Conservation (phyloP, 2,113 vertebrate species). For the Cheirogaleus medius region DNA sequence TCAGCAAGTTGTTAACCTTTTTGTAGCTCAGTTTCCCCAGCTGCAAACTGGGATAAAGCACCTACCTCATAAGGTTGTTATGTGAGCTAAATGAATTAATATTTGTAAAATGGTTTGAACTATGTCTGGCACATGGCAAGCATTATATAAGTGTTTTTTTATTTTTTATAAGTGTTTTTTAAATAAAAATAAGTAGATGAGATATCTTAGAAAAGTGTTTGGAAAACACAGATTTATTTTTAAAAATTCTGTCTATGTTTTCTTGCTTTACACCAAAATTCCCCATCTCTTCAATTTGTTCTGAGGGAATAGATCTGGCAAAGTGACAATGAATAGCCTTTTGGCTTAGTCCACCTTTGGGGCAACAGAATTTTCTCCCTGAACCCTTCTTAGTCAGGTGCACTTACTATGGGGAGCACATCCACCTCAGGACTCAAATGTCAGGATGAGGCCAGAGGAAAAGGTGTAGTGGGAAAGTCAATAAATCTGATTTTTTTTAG, state of each 20-base stretch:
- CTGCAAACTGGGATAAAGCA: neutral
- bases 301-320: neutral
- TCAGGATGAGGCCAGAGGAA: neutral
- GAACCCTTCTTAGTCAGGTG: neutral
- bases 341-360: neutral
- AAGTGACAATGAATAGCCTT: neutral
- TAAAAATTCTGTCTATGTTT: slow-evolving; percentile 8
- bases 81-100: neutral
- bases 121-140: neutral
- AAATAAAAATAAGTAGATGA: neutral
- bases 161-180: neutral
- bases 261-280: neutral
- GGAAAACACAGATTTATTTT: neutral
- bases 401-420: neutral
- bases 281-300: neutral
- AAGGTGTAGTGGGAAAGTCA: neutral
- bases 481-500: neutral
- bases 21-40: neutral
- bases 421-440: neutral
- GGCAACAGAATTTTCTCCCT: neutral
- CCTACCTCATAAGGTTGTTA: neutral
- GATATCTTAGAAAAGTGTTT: slow-evolving; percentile 6
- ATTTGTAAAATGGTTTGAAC: neutral
- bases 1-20: slow-evolving; percentile 9
- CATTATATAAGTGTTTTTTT: neutral